Base-by-base conservation (phyloP, 2,797 vertebrate species). In the Pseudomugil gertrudae region DNA sequence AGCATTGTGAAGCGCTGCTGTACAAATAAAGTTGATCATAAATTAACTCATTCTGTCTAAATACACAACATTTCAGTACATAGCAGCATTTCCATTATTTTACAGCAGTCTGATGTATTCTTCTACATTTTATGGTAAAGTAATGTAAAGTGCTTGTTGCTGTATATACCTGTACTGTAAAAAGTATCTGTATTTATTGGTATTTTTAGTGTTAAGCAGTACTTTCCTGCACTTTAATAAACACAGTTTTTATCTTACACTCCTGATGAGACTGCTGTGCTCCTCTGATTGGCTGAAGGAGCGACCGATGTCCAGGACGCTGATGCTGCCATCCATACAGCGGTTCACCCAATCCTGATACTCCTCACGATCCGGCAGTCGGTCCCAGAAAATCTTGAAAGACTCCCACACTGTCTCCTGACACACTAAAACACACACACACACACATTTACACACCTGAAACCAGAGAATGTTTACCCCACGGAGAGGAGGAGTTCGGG, bases 391-490 rank as follows among this genome's bases (percentile, higher is more conserved):
- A 23, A 96, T 95, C 87, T 95, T 97, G 74, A 96, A 99, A 51
- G 96, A 96, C 82, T 99, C 98, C 97, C 97, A 99, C 27, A 98
- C 91, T 0, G 95, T 95, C 91, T 99, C 98, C 91, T 99, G 98
- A 84, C 98, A 99, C 68, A 98, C 98, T 99, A 67, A 59, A 62
- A 65, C 40, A 63, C 26, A 72, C 36, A 9, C n/a, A n/a, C 36
- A 71, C 26, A 72, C 13, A 72, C 29, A 7, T 43, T 54, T 13
- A 32, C 27, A n/a, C 10, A 26, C 15, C 5, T 50, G 5, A 26
- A 27, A 62, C 47, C 30, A 27, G 29, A 21, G 19, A 53, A 43
- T 10, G 32, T 30, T 4, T 5, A 21, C 2, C 10, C 21, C 26
- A 8, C 5, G 19, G n/a, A 21, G 19, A 63, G 32, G n/a, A 14